Evolutionary conservation across 2,888 invertebrate genomes (phyloP), one percentile per base, ranked within the genome.

Genomic region (Mellilla xanthometata): DNA sequence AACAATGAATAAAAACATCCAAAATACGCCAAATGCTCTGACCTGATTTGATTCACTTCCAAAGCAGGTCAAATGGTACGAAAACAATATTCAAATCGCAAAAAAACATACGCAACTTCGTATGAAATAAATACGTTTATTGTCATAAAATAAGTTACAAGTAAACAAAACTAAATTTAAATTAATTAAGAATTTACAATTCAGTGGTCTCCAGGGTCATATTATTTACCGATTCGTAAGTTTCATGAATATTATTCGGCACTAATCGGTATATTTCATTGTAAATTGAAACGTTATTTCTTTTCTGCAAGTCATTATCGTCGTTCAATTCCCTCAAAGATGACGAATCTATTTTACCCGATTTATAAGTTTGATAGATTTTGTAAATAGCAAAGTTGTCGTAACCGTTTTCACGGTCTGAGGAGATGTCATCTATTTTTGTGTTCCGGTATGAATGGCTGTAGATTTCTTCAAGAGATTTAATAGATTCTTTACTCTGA

Each of bases 311-410:
- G 10, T 70, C 61, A 38, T 51, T 41, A 36, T 75, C 70, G 47
- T 45, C 49, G 24, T 44, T 57, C 10, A 87, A 60, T 51, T 85
- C 72, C 49, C 68, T 72, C 70, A 87, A 66, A 2, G 86, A 72
- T n/a, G 87, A 88, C 0, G 87, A 87, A 62, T 88, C 87, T 11
- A 56, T 78, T 19, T 60, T 66, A 23, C 71, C 68, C 13, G 60
- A 65, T 63, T 71, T 78, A 19, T 85, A 49, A 7, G 76, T 76
- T 60, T 79, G 73, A 39, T 76, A 67, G 52, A 88, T 77, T 64
- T 87, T 88, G 43, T 82, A 69, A 27, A 78, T 62, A 2, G 81
- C 81, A 60, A 89, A 89, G 59, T 72, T 75, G 13, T 80, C 76
- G 44, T 88, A 89, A 32, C 74, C 70, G 13, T 65, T 58, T 8